Percentiles rank a stretch among this genome's conserved stretches.
phyloP scores from a whole-genome alignment of 2,888 invertebrate species.

The Biston betularia region DNA sequence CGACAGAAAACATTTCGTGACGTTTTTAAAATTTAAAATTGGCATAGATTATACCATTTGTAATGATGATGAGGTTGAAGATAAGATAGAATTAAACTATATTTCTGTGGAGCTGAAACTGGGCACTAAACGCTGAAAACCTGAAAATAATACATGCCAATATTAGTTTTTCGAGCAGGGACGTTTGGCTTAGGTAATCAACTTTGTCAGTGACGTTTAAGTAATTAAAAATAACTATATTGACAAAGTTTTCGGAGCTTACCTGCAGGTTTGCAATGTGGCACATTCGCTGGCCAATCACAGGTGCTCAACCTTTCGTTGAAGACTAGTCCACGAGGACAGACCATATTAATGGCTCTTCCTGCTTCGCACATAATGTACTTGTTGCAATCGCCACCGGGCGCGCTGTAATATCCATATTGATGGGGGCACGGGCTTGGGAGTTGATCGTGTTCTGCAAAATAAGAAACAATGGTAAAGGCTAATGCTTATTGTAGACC shows the following conservation, averaged over 20 bases:
- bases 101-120: neutral
- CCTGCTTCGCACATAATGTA: conserved; percentile 68
- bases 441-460: neutral
- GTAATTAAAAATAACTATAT: neutral
- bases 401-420: neutral
- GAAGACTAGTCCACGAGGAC: conserved; percentile 69
- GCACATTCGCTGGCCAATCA: conserved; percentile 60
- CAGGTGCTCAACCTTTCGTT: conserved; percentile 57
- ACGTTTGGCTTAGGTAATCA: too few species aligned
- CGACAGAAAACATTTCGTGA: neutral
- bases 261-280: neutral
- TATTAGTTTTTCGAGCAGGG: neutral
- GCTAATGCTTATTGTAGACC: too few species aligned
- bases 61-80: neutral
- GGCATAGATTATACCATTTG: too few species aligned
- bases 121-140: neutral
- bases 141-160: neutral
- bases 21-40: too few species aligned
- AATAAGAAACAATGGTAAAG: neutral
- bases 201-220: too few species aligned
- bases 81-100: neutral
- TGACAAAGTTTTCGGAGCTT: neutral
- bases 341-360: conserved; percentile 60
- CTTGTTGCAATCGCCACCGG: conserved; percentile 45
- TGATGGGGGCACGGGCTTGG: neutral